Evolutionary conservation across 2,888 invertebrate genomes (phyloP).

Genomic region (Ormyrus labotus): DNA sequence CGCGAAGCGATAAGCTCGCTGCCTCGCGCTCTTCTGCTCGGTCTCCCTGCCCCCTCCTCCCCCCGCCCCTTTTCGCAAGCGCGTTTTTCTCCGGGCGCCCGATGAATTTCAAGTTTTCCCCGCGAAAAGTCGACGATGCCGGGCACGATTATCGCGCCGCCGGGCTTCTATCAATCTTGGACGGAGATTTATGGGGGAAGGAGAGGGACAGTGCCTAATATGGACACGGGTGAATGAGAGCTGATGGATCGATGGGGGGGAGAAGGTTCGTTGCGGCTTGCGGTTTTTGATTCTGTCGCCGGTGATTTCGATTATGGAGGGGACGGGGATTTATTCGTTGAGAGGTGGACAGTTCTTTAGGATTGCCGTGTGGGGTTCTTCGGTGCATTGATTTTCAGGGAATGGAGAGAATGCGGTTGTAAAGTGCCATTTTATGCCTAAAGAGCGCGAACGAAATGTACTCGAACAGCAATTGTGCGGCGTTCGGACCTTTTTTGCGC

Average conservation of each 20-base stretch:
- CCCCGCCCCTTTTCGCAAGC: conserved; percentile 45
- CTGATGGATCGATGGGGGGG: conserved; percentile 58
- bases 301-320: not conserved
- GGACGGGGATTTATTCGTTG: conserved; percentile 37
- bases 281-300: no score
- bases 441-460: no score
- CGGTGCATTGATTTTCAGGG: conserved; percentile 7
- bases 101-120: conserved; percentile 42
- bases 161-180: conserved; percentile 43
- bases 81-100: not conserved
- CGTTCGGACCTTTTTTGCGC: no score
- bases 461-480: no score
- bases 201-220: conserved; percentile 53
- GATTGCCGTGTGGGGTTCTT: not conserved
- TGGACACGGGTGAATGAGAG: conserved; percentile 44
- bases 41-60: conserved; percentile 44
- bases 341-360: conserved; percentile 17
- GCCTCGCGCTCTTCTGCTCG: conserved; percentile 31
- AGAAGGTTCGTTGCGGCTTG: conserved; percentile 10
- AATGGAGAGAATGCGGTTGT: no score
- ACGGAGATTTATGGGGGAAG: conserved; percentile 1
- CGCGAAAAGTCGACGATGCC: conserved; percentile 11
- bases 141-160: conserved; percentile 45
- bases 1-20: conserved; percentile 72
- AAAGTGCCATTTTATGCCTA: no score